Conservation (phyloP, 30 jellyfish, hydroid and myxozoan genomes). For the Nemopilema nomurai region DNA sequence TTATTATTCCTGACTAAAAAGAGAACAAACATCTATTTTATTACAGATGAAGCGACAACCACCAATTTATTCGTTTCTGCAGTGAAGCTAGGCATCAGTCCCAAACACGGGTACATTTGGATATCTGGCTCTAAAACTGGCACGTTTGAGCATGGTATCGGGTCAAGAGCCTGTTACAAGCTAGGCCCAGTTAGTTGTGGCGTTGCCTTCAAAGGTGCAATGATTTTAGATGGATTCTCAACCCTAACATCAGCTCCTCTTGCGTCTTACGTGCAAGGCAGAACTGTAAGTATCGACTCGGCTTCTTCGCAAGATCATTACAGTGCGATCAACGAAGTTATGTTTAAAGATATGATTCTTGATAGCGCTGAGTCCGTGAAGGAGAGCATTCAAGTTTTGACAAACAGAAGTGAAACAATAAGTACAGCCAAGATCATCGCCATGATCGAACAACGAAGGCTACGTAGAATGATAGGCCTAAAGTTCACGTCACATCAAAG, state of each 20-base stretch:
- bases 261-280: constrained; percentile 15
- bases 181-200: constrained; percentile 48
- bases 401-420: constrained; percentile 3
- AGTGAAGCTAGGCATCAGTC: constrained; percentile 26
- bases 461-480: not conserved
- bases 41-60: constrained; percentile 11
- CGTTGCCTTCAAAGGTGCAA: constrained; percentile 43
- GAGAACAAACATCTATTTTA: constrained; percentile 10
- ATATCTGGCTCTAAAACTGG: constrained; percentile 61
- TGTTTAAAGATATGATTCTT: constrained; percentile 30
- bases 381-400: not conserved
- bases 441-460: not conserved
- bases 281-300: not conserved
- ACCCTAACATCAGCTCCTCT: not conserved
- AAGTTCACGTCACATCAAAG: not conserved
- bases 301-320: not conserved
- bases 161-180: constrained; percentile 41
- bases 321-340: not conserved
- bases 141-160: constrained; percentile 53
- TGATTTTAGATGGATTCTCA: constrained; percentile 19
- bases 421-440: constrained; percentile 1
- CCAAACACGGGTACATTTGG: constrained; percentile 59
- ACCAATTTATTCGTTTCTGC: constrained; percentile 44
- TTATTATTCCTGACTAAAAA: not conserved
- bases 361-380: constrained; percentile 48